Conservation (phyloP, 1,140 invertebrate species). For the Hycleus cichorii region DNA sequence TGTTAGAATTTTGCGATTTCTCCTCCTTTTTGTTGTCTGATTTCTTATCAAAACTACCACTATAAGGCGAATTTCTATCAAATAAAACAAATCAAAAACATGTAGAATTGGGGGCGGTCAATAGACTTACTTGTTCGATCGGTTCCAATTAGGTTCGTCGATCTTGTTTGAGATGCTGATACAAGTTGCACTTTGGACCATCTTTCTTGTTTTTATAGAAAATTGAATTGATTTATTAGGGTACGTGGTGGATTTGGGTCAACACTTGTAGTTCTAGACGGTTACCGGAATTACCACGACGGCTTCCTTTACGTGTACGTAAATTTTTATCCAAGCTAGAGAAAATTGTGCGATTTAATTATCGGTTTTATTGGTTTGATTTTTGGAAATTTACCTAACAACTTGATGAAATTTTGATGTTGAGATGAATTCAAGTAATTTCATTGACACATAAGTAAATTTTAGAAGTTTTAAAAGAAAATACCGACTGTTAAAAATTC, state of each 20-base stretch:
- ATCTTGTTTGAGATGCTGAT: slow-evolving; percentile 7
- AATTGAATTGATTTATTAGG: slow-evolving; percentile 47
- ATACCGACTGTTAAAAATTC: too few relatives aligned
- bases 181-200: slow-evolving; percentile 18
- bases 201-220: slow-evolving; percentile 2
- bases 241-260: slow-evolving; percentile 73
- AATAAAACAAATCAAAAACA: background rate
- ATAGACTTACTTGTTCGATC: slow-evolving; percentile 11
- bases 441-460: slow-evolving; percentile 27
- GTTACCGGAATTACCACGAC: slow-evolving; percentile 69
- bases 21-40: slow-evolving; percentile 33
- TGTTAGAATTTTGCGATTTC: slow-evolving; percentile 28
- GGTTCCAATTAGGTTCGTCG: slow-evolving; percentile 6
- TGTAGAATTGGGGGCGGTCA: background rate
- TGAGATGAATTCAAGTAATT: slow-evolving; percentile 26
- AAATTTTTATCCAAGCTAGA: slow-evolving; percentile 66
- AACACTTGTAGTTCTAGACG: slow-evolving; percentile 69
- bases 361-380: background rate
- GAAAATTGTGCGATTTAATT: slow-evolving; percentile 18
- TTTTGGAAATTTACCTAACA: slow-evolving; percentile 15
- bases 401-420: slow-evolving; percentile 24
- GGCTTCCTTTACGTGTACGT: slow-evolving; percentile 62
- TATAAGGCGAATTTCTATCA: slow-evolving; percentile 44
- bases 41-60: slow-evolving; percentile 29
- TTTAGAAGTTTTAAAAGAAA: too few relatives aligned